Base-by-base conservation (phyloP, 2,113 vertebrate genomes). In the Struthio camelus region DNA sequence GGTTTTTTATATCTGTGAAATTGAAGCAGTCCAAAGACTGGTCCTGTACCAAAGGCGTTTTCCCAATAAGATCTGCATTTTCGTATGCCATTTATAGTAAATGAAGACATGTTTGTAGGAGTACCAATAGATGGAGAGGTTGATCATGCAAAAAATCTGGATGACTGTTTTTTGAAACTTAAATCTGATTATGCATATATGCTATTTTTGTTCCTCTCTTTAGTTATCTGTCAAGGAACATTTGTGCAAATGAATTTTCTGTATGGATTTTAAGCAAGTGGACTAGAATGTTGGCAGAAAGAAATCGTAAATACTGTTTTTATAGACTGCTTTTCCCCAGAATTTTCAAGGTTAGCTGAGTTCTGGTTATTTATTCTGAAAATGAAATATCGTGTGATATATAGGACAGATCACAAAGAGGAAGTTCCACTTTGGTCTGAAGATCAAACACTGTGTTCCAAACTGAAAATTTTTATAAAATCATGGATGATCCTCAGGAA, bases 231-330 rank as follows among this genome's bases (percentile, higher is more conserved):
- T 96, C 91, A 96, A 96, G 91, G 94, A 97, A 95, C 95, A 95
- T 96, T 97, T 96, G 93, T 80, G 95, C 93, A 94, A 96, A 96
- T 96, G 93, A 96, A 80, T 93, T 95, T 97, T 97, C 80, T 91
- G 94, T 93, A 95, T 90, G 94, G 96, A 94, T 96, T 93, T 96
- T 69, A 93, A 93, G 89, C 32, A 71, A 83, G 76, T 79, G 79
- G 34, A 64, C 82, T 95, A 93, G 91, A 93, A 94, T 91, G 75
- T 40, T 97, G 75, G 85, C 81, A 91, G 85, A 88, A 93, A 96
- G 91, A 85, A 95, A 97, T 82, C 89, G 88, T 79, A 67, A 93
- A 64, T 64, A 59, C 25, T 46, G 64, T 80, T 95, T 95, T 92
- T 80, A 66, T 75, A 90, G 13, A 66, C 14, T 58, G 71, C 38